Percentiles rank a stretch among this genome's conserved stretches.
Conservation (phyloP, 2,888 invertebrate species). For the Geophilus truncorum region DNA sequence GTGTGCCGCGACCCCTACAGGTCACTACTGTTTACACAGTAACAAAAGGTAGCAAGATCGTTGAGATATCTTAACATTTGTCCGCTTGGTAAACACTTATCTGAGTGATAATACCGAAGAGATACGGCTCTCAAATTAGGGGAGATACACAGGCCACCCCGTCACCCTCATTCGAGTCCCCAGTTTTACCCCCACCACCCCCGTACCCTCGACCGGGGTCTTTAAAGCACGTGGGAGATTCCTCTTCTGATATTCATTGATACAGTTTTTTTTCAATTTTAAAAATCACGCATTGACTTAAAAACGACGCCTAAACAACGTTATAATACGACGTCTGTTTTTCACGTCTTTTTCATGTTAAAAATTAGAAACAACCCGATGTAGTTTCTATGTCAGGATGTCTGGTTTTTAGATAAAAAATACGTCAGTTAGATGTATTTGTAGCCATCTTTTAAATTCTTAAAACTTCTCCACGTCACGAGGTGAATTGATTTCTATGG, state of each 20-base stretch:
- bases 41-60: slow-evolving; percentile 16
- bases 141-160: background rate
- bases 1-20: background rate
- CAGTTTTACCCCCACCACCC: background rate
- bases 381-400: too few relatives aligned
- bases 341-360: too few relatives aligned
- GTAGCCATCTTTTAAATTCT: too few relatives aligned
- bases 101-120: slow-evolving; percentile 8
- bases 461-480: background rate
- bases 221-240: background rate
- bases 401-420: too few relatives aligned
- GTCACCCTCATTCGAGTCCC: background rate
- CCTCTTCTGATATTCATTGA: background rate
- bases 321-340: too few relatives aligned
- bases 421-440: too few relatives aligned
- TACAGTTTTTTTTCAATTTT: too few relatives aligned
- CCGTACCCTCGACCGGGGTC: background rate
- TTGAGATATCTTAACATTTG: slow-evolving; percentile 15
- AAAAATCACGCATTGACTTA: too few relatives aligned
- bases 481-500: background rate
- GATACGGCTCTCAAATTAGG: slow-evolving; percentile 20
- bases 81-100: slow-evolving; percentile 16
- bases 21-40: slow-evolving; percentile 11
- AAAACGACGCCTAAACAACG: too few relatives aligned
- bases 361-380: too few relatives aligned